Conservation (phyloP, 2,113 vertebrate genomes). For the Martes martes region DNA sequence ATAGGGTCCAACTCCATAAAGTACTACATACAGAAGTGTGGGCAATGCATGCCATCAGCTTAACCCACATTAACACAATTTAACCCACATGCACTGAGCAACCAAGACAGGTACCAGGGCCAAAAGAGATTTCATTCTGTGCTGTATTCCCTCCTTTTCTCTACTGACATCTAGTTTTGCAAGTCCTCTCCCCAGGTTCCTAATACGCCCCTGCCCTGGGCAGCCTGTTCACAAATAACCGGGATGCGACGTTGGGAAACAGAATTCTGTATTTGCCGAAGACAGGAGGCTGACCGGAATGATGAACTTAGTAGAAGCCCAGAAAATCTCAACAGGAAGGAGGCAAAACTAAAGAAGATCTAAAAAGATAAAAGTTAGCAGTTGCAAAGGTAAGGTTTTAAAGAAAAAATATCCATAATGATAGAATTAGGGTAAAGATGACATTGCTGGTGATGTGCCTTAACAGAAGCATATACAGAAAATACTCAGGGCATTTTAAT, state of each 20-base stretch:
- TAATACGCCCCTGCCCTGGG: fast-evolving
- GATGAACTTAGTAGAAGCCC: not conserved
- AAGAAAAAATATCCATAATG: not conserved
- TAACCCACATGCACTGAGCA: not conserved
- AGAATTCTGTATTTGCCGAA: not conserved
- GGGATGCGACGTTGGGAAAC: not conserved
- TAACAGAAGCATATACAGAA: not conserved
- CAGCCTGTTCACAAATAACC: not conserved
- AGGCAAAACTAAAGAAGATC: not conserved
- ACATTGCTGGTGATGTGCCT: not conserved
- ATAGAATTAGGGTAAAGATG: not conserved
- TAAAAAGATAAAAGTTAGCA: not conserved
- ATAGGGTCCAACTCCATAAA: not conserved
- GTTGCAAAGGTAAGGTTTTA: not conserved
- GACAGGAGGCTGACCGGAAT: not conserved
- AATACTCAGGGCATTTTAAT: not conserved
- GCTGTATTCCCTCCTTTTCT: not conserved
- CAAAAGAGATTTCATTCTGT: not conserved
- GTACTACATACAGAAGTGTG: not conserved
- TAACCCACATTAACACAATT: not conserved
- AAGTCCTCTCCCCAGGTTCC: not conserved
- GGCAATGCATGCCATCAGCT: too few relatives aligned
- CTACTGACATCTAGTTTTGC: not conserved
- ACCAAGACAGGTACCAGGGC: not conserved
- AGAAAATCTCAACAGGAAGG: not conserved